Base-by-base conservation (phyloP, 2,797 vertebrate species). In the Petrocephalus sullivani region DNA sequence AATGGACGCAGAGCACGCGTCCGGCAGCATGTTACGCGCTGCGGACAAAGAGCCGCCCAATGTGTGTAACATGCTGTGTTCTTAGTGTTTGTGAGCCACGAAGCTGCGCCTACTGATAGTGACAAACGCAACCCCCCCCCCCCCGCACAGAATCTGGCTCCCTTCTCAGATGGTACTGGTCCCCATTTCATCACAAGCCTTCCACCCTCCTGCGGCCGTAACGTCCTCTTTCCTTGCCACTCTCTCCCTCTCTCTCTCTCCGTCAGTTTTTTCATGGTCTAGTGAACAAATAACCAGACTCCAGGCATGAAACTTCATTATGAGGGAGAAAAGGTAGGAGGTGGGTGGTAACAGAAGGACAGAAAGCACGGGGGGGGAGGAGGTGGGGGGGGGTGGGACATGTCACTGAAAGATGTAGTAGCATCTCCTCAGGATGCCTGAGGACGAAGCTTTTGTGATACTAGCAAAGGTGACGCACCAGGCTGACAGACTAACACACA, bases 181-280 rank as follows among this genome's bases (percentile, higher is more conserved):
- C 54, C 56, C n/a, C 53, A 19, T 28, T 92, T 92, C 91, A 86
- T 81, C 41, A 89, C 90, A 92, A 89, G 91, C 87, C 89, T 90
- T 92, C 90, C 90, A 88, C 87, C 90, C 90, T 90, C 92, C 78
- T 89, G 53, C 75, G 33, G 9, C 58, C 51, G n/a, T 37, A 46
- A 86, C 91, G 88, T 90, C 89, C 87, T 87, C 56, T 60, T 23
- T 61, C 81, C 58, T 57, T 75, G 6, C 46, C 1, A 60, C 2
- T 57, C 33, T 54, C 16, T 88, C 87, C 87, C 86, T 64, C 33
- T 58, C 61, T 57, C 87, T 71, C 19, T 88, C 49, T 64, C 83
- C 41, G 57, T 89, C 83, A 37, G 33, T 67, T 89, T 82, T 60
- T 81, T 61, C 71, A 54, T 8, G 9, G 87, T 89, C 89, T 92